Evolutionary conservation across 2,888 invertebrate species (phyloP), one percentile per base, ranked within the genome.

Genomic region (Deilephila elpenor): DNA sequence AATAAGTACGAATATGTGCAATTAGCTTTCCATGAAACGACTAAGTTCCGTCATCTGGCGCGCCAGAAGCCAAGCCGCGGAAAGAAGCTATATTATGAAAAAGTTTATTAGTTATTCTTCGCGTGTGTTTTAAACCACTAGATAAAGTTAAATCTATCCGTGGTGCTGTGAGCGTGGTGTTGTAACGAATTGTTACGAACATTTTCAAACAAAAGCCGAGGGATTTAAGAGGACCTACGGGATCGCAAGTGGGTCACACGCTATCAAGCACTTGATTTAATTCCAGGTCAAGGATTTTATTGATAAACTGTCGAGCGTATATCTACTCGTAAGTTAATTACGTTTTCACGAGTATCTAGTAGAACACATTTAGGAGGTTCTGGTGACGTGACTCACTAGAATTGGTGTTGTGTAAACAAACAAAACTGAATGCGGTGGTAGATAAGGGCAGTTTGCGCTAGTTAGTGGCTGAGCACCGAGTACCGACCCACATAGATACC

Each of bases 401-500:
- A 81, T 84, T 80, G 73, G 72, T 76, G 77, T 77, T 60, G 75
- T 77, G 85, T 86, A 87, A 84, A 86, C 80, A 86, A 85, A 83
- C 80, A 79, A 75, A 78, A 74, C 70, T 78, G 78, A 75, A 78
- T 78, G 78, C 79, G 76, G 82, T 77, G 79, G 79, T 77, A 87
- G 89, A 91, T 91, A 91, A 86, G 81, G 84, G 84, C 84, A 85
- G 88, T 88, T 87, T 85, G 89, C 84, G 85, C 88, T 85, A 88
- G 89, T 88, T 85, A 80, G 80, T 80, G 85, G 85, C 78, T 82
- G 80, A 83, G 85, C 86, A 83, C 81, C 25, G 67, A 44, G 67
- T 67, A 67, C 67, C 88, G 93, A 90, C 92, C 93, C 83, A 94
- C 90, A 87, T 93, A 92, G 93, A 93, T 93, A 93, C 83, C 75